Base-by-base conservation (phyloP, 2,113 vertebrate species). In the Scopus umbretta region DNA sequence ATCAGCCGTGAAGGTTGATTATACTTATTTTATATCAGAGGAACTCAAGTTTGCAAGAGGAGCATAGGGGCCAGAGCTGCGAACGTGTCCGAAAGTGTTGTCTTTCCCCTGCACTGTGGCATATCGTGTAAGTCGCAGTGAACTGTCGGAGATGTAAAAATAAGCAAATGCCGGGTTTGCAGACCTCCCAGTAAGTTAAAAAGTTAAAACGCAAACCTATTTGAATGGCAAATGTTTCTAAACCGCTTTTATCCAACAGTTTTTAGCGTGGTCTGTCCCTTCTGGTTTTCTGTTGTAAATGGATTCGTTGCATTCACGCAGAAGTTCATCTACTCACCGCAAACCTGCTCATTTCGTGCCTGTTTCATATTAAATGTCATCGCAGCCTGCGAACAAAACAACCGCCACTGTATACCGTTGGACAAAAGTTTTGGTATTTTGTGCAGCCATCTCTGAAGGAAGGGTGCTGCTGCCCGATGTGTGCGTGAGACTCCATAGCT, bases 351-450 rank as follows among this genome's bases (percentile, higher is more conserved):
- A 5, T n/a, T 43, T 50, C 22, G 1, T 11, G 4, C 50, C 14
- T 6, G 12, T 26, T 78, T 11, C 32, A 13, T 11, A 2, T 6
- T 2, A 70, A 50, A 16, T 8, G 4, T 11, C 47, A 2, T 1
- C 10, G 32, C 50, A n/a, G 49, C 20, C 42, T 5, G 26, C 4
- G n/a, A 36, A 10, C 26, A 43, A 9, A 47, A 2, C 43, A 2
- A 3, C n/a, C 7, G 0, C 42, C 9, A 0, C 58, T 13, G 18
- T 5, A 2, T 13, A 5, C 16, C 26, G 1, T 5, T 1, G 11
- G 68, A 6, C 59, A 36, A 5, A 14, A 25, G 63, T 5, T 20
- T 13, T 7, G 6, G 29, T 8, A 11, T 61, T 26, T 9, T 26
- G 61, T 32, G 16, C 18, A 5, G 18, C 73, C 2, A 5, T 18